Percentiles rank a stretch among this genome's conserved stretches.
Evolutionary conservation across 2,797 vertebrate species (phyloP).

Genomic region (Neosilurus hyrtlii): DNA sequence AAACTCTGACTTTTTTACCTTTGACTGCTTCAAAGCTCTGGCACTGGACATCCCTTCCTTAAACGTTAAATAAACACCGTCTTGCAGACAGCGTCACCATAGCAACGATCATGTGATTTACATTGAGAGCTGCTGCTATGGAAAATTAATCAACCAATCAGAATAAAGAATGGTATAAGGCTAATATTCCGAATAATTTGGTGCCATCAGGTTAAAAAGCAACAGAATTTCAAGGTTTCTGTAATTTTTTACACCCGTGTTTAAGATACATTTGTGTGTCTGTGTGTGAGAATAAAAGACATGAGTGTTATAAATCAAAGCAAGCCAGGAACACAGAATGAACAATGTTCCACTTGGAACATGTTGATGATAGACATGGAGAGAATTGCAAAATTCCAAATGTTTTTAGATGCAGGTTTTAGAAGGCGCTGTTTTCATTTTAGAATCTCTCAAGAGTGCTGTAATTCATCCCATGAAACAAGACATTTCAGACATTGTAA

Average conservation of each 20-base stretch:
- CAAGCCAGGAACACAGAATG: neutral
- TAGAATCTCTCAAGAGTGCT: neutral
- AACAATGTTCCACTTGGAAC: neutral
- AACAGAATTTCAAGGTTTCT: neutral
- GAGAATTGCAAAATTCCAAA: conserved; percentile 6
- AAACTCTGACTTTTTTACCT: neutral
- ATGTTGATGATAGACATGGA: neutral
- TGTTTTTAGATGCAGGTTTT: conserved; percentile 7
- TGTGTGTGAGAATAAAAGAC: neutral
- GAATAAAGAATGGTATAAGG: neutral
- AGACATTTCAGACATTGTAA: conserved; percentile 38
- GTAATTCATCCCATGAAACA: conserved; percentile 12
- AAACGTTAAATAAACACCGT: neutral
- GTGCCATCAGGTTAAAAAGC: too few relatives aligned
- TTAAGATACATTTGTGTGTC: neutral
- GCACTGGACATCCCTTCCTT: neutral
- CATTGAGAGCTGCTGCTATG: too few relatives aligned
- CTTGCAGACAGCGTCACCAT: neutral
- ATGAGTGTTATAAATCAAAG: neutral
- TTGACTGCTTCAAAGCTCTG: neutral
- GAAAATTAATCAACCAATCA: neutral
- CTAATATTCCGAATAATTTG: too few relatives aligned
- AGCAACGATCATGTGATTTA: neutral
- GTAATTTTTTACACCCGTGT: neutral
- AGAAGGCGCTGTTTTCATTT: neutral